A percentile compares a stretch with the other conserved stretches of the same genome.
phyloP scores from a whole-genome alignment of 1,140 invertebrate genomes.

The Apis cerana region DNA sequence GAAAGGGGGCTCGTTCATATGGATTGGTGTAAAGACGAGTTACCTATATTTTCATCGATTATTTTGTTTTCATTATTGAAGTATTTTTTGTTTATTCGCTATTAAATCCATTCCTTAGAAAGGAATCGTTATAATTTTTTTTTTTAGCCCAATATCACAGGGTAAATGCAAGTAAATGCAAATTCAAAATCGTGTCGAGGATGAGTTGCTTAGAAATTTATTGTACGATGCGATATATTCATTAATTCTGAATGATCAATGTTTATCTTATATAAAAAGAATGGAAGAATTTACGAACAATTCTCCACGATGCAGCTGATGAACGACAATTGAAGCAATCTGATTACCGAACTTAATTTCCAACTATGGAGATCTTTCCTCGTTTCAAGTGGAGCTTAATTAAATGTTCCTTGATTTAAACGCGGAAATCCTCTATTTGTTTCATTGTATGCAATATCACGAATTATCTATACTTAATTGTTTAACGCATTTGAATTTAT shows the following conservation, averaged over 20 bases:
- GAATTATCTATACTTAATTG: background rate
- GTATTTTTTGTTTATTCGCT: no score
- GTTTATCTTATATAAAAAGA: background rate
- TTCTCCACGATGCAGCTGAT: background rate
- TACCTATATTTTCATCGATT: background rate
- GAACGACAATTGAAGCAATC: background rate
- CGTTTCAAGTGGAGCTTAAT: background rate
- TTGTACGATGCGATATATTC: no score
- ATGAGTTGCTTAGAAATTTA: no score
- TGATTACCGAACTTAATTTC: slow-evolving; percentile 1
- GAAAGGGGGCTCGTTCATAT: background rate
- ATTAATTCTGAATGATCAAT: no score
- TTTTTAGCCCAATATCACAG: no score
- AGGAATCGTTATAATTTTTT: no score
- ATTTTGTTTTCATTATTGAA: no score
- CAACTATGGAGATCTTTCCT: background rate
- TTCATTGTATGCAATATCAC: no score
- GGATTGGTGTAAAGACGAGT: background rate
- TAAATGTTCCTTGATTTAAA: slow-evolving; percentile 29
- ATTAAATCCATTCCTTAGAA: no score
- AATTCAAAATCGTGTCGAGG: no score
- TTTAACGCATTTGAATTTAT: background rate
- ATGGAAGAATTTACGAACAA: background rate
- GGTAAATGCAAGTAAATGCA: no score
- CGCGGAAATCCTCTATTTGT: slow-evolving; percentile 22